Conservation (phyloP, 2,113 vertebrate species). For the Dolichallabes microphthalmus region DNA sequence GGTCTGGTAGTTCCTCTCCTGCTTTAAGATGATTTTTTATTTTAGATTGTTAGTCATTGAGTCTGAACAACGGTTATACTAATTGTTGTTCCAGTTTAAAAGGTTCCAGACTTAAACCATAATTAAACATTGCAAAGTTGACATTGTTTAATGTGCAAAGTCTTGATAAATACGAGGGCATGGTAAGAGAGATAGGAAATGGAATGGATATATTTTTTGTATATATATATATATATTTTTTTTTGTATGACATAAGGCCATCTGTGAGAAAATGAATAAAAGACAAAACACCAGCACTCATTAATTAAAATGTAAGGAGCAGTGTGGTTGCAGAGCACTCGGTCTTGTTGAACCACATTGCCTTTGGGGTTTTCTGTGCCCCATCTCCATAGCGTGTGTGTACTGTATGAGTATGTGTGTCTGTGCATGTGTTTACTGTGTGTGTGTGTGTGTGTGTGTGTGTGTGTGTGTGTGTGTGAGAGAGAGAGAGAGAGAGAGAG, state of each 20-base stretch:
- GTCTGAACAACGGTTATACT: not conserved
- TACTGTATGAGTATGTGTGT: not conserved
- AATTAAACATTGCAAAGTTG: constrained; percentile 8
- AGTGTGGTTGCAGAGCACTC: constrained; percentile 21
- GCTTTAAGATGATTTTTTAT: too few relatives aligned
- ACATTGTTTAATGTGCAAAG: constrained; percentile 35
- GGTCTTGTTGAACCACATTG: constrained; percentile 65
- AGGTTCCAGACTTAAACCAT: constrained; percentile 17
- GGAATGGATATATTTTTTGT: too few relatives aligned
- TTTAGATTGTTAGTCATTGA: constrained; percentile 17
- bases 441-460: not conserved
- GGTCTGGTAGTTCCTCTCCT: too few relatives aligned
- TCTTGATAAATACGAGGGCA: constrained; percentile 33
- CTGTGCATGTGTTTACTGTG: constrained; percentile 58
- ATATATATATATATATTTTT: too few relatives aligned
- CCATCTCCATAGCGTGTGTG: constrained; percentile 64
- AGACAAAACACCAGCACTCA: constrained; percentile 50
- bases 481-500: too few relatives aligned
- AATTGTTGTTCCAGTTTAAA: not conserved
- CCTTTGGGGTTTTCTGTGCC: constrained; percentile 66
- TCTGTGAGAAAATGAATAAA: constrained; percentile 36
- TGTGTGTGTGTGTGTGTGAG: not conserved
- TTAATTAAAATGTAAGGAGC: constrained; percentile 64
- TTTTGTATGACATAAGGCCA: constrained; percentile 1
- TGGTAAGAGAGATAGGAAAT: constrained; percentile 9